Evolutionary conservation across 2,113 vertebrate genomes (phyloP), one percentile per base, ranked within the genome.

Genomic region (Panthera tigris): DNA sequence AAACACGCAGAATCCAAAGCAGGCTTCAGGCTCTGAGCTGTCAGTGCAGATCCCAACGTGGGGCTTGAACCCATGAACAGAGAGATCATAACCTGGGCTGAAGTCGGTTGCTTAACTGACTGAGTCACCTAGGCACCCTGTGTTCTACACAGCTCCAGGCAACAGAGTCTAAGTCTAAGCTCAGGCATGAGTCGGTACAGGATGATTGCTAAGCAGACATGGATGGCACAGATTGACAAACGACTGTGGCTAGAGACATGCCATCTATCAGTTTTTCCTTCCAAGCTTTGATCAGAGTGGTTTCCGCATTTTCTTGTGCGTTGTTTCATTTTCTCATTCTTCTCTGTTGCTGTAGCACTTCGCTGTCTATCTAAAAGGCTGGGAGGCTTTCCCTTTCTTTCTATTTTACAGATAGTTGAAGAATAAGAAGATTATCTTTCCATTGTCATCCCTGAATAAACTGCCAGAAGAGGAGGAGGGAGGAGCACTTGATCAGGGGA

Each of bases 341-440:
- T 85, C 39, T 36, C 41, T 82, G 65, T 52, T 82, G n/a, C 45
- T 83, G 3, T 23, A 73, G 10, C 33, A 74, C 82, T 79, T 94
- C 31, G 9, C 1, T 82, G 14, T 92, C 50, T 92, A 97, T 87
- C 50, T 89, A 97, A 94, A 93, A 79, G 23, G 5, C 21, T 79
- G 39, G 18, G 39, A 63, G 50, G 0, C 4, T 89, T 79, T 78
- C 11, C 81, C 79, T 80, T 74, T 33, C 33, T 76, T 89, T 52
- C 63, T 31, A 21, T 69, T 80, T 91, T 88, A 91, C 19, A 88
- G 69, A 68, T 9, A 69, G 48, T 69, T 83, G 39, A 93, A 63
- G 33, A 81, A 48, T 82, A 82, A 83, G n/a, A 69, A 36, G 29
- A 82, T 63, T 48, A 66, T 65, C 36, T 89, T 90, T 57, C 14